phyloP scores from a whole-genome alignment of 2,113 vertebrate species.

The Neotragus pygmaeus region DNA sequence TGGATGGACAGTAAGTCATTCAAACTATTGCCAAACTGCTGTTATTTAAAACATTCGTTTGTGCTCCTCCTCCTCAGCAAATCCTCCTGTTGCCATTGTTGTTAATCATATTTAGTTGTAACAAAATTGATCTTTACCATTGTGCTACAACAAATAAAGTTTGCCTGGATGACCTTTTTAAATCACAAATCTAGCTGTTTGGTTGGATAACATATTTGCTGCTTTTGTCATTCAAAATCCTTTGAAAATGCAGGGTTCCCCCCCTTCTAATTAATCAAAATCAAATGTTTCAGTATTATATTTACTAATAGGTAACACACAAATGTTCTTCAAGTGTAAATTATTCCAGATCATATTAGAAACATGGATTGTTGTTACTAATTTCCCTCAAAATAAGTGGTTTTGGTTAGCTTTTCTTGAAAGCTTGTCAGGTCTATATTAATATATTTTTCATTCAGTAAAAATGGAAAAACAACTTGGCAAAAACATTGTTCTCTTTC shows the following conservation, averaged over 20 bases:
- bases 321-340: not conserved
- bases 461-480: not conserved
- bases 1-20: not conserved
- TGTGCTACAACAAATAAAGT: not conserved
- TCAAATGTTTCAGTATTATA: not conserved
- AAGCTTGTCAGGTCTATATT: not conserved
- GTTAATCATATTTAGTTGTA: not conserved
- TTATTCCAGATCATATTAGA: not conserved
- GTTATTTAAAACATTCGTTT: not conserved
- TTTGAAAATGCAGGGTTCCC: not conserved
- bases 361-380: not conserved
- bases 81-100: not conserved
- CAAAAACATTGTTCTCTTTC: not conserved
- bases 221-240: not conserved
- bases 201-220: not conserved
- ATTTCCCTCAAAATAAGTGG: not conserved
- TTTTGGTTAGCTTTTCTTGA: not conserved
- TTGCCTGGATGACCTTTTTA: not conserved
- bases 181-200: not conserved
- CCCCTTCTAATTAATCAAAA: not conserved
- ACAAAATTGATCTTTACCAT: not conserved
- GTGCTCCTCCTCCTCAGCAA: not conserved
- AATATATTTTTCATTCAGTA: not conserved
- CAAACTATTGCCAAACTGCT: not conserved
- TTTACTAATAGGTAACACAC: not conserved